Base-by-base conservation (phyloP, 2,113 vertebrate genomes). In the Seriola dumerili region DNA sequence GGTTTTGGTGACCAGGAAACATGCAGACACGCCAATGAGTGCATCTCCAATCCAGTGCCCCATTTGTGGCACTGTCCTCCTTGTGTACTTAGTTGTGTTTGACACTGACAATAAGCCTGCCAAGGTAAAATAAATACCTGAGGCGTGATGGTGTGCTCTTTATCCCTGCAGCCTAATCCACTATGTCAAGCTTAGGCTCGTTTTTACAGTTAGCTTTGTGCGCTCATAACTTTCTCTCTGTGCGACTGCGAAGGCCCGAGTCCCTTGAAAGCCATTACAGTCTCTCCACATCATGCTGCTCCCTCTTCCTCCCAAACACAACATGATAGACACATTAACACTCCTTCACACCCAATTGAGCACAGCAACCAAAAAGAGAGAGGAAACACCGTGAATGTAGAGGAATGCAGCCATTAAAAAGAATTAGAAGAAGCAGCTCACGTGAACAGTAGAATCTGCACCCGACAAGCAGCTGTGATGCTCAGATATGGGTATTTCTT, bases 331-430 rank as follows among this genome's bases (percentile, higher is more conserved):
- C 87, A 87, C 91, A 93, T 94, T 91, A 92, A 92, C 86, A 84
- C 88, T 78, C 87, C 88, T 91, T 94, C 84, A 92, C 85, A 92
- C 87, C 87, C 85, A 91, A 94, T 90, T 92, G 87, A 92, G 84
- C 77, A 21, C 59, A 68, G 68, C 63, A 40, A 79, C 85, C 86
- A 82, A 77, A 78, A 83, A 78, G 42, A 65, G 85, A 79, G 84
- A 85, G 76, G 85, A 88, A 89, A 82, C 76, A 10, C 36, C 17
- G 2, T 13, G 40, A 76, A 59, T 76, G 83, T 77, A 10, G 63
- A 90, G 82, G 87, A 93, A 90, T 90, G 68, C 70, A 48, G 75
- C 40, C 76, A 66, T 78, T 77, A 76, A 83, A 81, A 63, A 46
- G 13, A 76, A 81, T 73, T 58, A 36, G 46, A 67, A 78, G 63